Conservation (phyloP, 1,140 invertebrate genomes). For the Rhysida immarginata region DNA sequence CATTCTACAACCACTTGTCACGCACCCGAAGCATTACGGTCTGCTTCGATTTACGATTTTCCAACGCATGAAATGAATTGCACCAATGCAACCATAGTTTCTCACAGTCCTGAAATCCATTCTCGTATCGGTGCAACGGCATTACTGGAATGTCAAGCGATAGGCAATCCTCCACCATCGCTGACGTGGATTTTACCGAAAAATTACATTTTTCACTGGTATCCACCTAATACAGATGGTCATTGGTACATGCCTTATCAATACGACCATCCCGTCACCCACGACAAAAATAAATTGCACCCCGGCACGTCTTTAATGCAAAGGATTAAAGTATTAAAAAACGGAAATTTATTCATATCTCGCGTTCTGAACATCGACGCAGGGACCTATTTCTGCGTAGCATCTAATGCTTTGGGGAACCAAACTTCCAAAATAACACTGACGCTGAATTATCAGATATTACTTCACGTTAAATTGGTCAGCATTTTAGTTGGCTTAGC, state of each 20-base stretch:
- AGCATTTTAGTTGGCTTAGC: slow-evolving; percentile 65
- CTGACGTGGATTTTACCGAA: slow-evolving; percentile 73
- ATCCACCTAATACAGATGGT: slow-evolving; percentile 16
- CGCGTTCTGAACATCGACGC: slow-evolving; percentile 54
- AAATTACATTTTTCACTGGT: slow-evolving; percentile 46
- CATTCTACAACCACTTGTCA: not conserved
- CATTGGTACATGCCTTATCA: not conserved
- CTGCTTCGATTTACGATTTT: slow-evolving; percentile 14
- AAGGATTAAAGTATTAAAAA: slow-evolving; percentile 36
- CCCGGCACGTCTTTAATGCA: not conserved
- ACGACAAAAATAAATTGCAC: slow-evolving; percentile 30
- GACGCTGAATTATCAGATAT: slow-evolving; percentile 61
- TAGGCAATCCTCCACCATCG: slow-evolving; percentile 56
- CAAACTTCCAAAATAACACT: slow-evolving; percentile 50
- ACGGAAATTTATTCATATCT: slow-evolving; percentile 49
- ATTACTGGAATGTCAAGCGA: slow-evolving; percentile 57
- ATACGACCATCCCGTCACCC: not conserved
- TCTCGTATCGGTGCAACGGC: slow-evolving; percentile 36
- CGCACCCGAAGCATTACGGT: slow-evolving; percentile 7
- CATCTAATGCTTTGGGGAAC: slow-evolving; percentile 64
- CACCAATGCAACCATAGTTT: slow-evolving; percentile 18
- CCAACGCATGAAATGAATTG: slow-evolving; percentile 25
- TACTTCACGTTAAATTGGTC: slow-evolving; percentile 62
- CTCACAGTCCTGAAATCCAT: slow-evolving; percentile 14
- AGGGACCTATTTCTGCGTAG: slow-evolving; percentile 74